Evolutionary conservation across 2,888 invertebrate genomes (phyloP), one percentile per base, ranked within the genome.

Genomic region (Lagria hirta): DNA sequence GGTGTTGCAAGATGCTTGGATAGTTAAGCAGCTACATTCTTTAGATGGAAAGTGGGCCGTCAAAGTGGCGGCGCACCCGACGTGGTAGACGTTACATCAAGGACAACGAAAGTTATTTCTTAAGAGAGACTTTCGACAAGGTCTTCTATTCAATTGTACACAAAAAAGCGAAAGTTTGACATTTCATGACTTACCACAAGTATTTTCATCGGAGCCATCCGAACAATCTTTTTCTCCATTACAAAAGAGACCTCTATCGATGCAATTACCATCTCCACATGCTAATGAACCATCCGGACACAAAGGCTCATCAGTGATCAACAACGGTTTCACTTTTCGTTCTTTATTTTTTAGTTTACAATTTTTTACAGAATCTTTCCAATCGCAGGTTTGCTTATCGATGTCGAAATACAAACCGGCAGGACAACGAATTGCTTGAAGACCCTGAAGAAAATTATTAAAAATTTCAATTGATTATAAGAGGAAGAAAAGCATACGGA

Each of bases 331-430:
- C 10, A 87, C 79, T 71, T 90, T 90, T 52, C 88, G 83, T 68
- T 90, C 91, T 70, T 92, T 92, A 73, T 85, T 88, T 77, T 91
- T 91, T 60, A 86, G 69, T 66, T 90, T 90, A 75, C 93, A 94
- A 73, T 92, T 93, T 71, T 89, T 90, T n/a, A 93, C 93, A 2
- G 91, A 81, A 52, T 86, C 89, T 70, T 89, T 93, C 93, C 93
- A 94, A 69, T 93, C 92, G 66, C 93, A 94, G 2, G 93, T 93
- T 73, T 94, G 93, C 71, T 92, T 91, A 69, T 93, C 93, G 65
- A 93, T 91, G 71, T 94, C 93, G 74, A 94, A 94, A 74, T 80
- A 92, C 59, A 94, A 75, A 73, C 93, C 92, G 40, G 93, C 90
- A 23, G 93, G 93, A 69, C 93, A 93, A 71, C 92, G 84, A 65